A percentile compares a stretch with the other conserved stretches of the same genome.
Conservation (phyloP, 1,140 invertebrate genomes). For the Caerostris darwini region DNA sequence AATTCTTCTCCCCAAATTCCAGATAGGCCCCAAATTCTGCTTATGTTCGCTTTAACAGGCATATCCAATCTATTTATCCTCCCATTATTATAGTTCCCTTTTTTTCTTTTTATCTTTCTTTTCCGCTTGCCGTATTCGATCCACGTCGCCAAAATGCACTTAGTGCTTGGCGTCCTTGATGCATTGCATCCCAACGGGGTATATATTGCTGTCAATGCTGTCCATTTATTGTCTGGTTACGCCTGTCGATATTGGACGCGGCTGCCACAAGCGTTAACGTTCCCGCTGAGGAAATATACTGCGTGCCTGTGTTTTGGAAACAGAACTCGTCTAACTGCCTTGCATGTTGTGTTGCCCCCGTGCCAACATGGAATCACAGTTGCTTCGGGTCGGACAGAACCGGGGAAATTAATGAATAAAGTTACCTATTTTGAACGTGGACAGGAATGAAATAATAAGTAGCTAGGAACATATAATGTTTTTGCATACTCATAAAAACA, state of each 20-base stretch:
- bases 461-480: too few relatives aligned
- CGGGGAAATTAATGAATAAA: not conserved
- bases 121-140: slow-evolving; percentile 3
- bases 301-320: slow-evolving; percentile 22
- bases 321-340: not conserved
- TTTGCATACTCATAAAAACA: too few relatives aligned
- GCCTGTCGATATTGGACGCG: slow-evolving; percentile 63
- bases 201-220: slow-evolving; percentile 70
- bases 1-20: slow-evolving; percentile 1
- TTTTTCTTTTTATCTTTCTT: not conserved
- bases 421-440: too few relatives aligned
- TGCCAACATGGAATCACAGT: not conserved
- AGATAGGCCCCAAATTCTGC: slow-evolving; percentile 23
- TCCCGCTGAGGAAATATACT: not conserved
- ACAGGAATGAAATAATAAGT: too few relatives aligned
- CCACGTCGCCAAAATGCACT: slow-evolving; percentile 54
- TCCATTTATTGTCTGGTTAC: slow-evolving; percentile 73
- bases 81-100: slow-evolving; percentile 46
- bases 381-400: not conserved
- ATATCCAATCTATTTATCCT: slow-evolving; percentile 63
- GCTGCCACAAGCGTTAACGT: not conserved
- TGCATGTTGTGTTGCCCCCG: too few relatives aligned
- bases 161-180: slow-evolving; percentile 33
- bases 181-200: slow-evolving; percentile 52
- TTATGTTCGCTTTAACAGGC: slow-evolving; percentile 22